These are phyloP conservation scores for Scolopax rusticola DNA, from an alignment of 2,797 vertebrate genomes.

Conservation along the genomic window DNA sequence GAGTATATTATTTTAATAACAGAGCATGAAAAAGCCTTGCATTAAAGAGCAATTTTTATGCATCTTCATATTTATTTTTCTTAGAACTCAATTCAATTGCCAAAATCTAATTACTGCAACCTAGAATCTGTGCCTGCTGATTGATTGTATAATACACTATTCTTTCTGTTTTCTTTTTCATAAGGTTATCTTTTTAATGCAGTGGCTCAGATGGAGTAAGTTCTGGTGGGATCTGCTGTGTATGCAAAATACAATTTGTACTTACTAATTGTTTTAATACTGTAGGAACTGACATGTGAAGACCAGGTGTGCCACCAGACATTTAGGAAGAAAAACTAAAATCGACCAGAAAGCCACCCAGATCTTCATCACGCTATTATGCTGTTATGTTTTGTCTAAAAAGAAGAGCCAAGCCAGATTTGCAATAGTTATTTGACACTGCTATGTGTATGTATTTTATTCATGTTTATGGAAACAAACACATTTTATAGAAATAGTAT, in stretches of 20 bases:
- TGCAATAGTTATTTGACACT: neutral
- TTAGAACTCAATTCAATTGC: constrained; percentile 64
- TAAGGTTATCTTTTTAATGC: neutral
- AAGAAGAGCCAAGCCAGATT: neutral
- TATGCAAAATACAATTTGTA: neutral
- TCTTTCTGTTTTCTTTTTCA: constrained; percentile 9
- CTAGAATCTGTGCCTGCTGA: constrained; percentile 5
- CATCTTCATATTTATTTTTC: constrained; percentile 72
- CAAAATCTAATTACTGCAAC: constrained; percentile 69
- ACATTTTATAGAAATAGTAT: neutral
- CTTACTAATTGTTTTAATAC: constrained; percentile 45
- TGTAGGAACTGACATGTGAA: constrained; percentile 87
- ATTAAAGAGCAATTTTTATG: constrained; percentile 42
- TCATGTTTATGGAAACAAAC: neutral
- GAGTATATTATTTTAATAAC: constrained; percentile 50
- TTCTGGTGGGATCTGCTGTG: neutral
- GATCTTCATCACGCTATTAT: neutral
- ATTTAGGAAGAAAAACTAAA: constrained; percentile 87
- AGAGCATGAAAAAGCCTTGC: constrained; percentile 24
- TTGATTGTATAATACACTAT: neutral
- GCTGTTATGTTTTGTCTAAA: neutral
- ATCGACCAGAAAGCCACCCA: neutral
- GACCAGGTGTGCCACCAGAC: constrained; percentile 92
- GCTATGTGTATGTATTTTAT: neutral
- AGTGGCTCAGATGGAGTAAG: neutral